Evolutionary conservation across 2,888 invertebrate species (phyloP), one percentile per base, ranked within the genome.

Genomic region (Polyommatus iphigenia): DNA sequence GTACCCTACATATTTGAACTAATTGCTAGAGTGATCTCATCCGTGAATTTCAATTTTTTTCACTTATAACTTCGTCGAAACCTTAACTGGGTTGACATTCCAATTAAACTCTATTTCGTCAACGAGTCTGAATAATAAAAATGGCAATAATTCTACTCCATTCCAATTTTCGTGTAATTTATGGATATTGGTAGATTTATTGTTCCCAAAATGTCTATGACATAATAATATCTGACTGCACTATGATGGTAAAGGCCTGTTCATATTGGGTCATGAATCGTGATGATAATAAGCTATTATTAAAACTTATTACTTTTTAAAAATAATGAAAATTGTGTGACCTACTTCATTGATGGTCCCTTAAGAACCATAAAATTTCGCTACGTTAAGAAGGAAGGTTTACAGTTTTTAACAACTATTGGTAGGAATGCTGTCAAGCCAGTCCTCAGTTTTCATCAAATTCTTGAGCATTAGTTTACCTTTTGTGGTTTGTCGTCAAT

Each of bases 31-130:
- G 54, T 75, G 54, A 75, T 75, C 54, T 50, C 75, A 75, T 54
- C 15, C 29, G 18, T 50, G 75, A 75, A 75, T 75, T 32, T 75
- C 75, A 75, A 75, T 50, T 54, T 29, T 75, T 75, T 75, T 75
- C 75, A 75, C 75, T 75, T 75, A 75, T 15, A 50, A 50, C n/a
- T 75, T 75, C 54, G 50, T 15, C 10, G 75, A 75, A 75, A 29
- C 13, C 46, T 13, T 73, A 50, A 46, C 24, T 29, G 18, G 6
- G 29, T 29, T 75, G 50, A 29, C 50, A 24, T 18, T 20, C 29
- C 24, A 54, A 75, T 50, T 73, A 54, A 50, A 67, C 67, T 67
- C 29, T 29, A 67, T 29, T 15, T 29, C 46, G 10, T 46, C 10
- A 3, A 10, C 46, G 59, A 54, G 18, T 18, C 54, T 5, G 0